phyloP scores from a whole-genome alignment of 1,140 invertebrate species.

The Leptopilina boulardi region DNA sequence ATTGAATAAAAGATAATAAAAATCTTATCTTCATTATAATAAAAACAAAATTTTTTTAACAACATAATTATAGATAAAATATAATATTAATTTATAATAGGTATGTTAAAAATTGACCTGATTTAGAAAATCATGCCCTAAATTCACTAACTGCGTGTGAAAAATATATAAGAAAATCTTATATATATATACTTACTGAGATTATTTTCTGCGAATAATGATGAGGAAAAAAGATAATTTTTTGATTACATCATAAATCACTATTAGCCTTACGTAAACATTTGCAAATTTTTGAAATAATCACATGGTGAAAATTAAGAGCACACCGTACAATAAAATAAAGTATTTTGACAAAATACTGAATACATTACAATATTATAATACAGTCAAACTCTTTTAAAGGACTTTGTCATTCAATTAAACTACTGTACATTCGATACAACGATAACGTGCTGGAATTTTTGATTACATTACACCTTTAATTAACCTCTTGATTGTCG shows the following conservation, averaged over 20 bases:
- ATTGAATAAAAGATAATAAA: too few species aligned
- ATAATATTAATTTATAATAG: too few species aligned
- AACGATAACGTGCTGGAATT: too few species aligned
- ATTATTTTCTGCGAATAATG: neutral
- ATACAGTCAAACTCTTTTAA: neutral
- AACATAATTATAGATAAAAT: too few species aligned
- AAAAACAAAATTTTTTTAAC: too few species aligned
- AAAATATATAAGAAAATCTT: neutral
- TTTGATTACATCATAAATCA: constrained; percentile 25
- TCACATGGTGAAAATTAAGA: constrained; percentile 7
- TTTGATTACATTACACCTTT: too few species aligned
- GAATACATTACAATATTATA: neutral
- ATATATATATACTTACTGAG: neutral
- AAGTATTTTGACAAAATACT: neutral
- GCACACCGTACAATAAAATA: neutral
- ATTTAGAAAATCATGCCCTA: neutral
- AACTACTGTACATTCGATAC: too few species aligned
- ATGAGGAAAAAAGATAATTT: neutral
- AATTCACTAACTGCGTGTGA: neutral
- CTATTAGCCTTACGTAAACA: constrained; percentile 6
- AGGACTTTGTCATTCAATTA: too few species aligned
- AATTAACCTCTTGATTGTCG: too few species aligned
- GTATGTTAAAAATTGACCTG: neutral
- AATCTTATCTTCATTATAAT: too few species aligned
- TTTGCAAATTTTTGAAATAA: neutral